Conservation (phyloP, 2,797 vertebrate species). For the Chaetodon trifasciatus region DNA sequence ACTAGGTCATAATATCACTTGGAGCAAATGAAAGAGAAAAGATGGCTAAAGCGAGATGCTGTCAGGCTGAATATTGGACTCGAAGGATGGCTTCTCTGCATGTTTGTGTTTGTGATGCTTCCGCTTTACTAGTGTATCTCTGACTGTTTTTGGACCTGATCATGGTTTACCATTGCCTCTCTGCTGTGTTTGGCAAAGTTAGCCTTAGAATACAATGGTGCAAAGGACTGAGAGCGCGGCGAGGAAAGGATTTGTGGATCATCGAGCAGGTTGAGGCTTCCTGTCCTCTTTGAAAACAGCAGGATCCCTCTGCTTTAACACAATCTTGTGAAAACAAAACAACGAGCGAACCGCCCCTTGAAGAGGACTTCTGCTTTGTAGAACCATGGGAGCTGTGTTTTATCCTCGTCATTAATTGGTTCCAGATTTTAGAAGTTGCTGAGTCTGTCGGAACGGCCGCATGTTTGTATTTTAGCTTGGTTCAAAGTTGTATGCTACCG, state of each 20-base stretch:
- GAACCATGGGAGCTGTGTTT: conserved; percentile 72
- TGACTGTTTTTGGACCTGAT: conserved; percentile 41
- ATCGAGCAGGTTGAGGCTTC: conserved; percentile 59
- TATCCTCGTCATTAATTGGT: conserved; percentile 75
- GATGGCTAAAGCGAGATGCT: conserved; percentile 49
- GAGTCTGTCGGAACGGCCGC: conserved; percentile 58
- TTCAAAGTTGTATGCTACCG: conserved; percentile 43
- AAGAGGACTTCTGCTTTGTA: conserved; percentile 60
- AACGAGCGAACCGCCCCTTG: conserved; percentile 65
- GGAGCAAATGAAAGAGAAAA: conserved; percentile 47
- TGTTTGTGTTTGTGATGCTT: conserved; percentile 36
- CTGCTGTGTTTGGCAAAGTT: conserved; percentile 52
- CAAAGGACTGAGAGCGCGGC: conserved; percentile 32
- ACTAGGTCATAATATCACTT: conserved; percentile 69
- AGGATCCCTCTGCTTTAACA: conserved; percentile 58
- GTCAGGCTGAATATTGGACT: conserved; percentile 55
- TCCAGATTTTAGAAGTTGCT: conserved; percentile 77
- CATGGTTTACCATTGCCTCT: conserved; percentile 38
- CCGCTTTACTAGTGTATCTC: conserved; percentile 22
- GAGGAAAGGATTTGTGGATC: conserved; percentile 61
- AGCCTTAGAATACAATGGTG: conserved; percentile 41
- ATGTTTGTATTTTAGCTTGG: conserved; percentile 76
- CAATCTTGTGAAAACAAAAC: conserved; percentile 72
- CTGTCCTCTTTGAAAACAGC: conserved; percentile 58
- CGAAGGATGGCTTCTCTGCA: conserved; percentile 43